Percentiles rank a stretch among this genome's conserved stretches.
These are phyloP conservation scores for Ommatoiulus sabulosus DNA, from an alignment of 2,888 invertebrate species.

Conservation along the genomic window DNA sequence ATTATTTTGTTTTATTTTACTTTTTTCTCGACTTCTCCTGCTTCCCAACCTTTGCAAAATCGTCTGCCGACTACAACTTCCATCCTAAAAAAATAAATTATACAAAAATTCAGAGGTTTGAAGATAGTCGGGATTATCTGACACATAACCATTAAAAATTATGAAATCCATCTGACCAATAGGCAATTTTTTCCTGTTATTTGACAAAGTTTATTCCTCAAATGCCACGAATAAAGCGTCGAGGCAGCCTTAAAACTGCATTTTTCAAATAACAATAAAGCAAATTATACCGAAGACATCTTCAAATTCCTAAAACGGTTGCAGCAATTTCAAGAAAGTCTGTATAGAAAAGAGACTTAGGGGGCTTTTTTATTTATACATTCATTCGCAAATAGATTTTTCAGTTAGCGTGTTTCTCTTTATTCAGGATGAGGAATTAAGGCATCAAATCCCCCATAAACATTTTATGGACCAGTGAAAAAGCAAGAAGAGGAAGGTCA, in stretches of 20 bases:
- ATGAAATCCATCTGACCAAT: background rate
- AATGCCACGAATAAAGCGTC: background rate
- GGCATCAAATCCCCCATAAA: background rate
- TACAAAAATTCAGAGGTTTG: background rate
- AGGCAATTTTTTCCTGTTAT: too few relatives aligned
- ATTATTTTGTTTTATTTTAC: conserved; percentile 23
- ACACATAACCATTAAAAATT: background rate
- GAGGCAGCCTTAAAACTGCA: background rate
- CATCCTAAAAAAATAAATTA: conserved; percentile 9
- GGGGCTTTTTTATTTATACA: background rate
- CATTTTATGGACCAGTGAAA: background rate
- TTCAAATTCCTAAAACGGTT: background rate
- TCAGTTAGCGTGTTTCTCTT: background rate
- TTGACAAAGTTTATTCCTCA: background rate
- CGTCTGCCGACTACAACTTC: conserved; percentile 39
- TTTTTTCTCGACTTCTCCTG: conserved; percentile 56
- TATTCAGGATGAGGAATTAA: background rate
- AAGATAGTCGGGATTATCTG: background rate
- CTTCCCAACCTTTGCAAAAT: conserved; percentile 56
- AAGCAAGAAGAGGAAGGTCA: background rate
- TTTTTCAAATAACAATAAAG: background rate
- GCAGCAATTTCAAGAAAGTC: background rate
- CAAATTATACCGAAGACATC: background rate
- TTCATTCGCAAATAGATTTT: background rate
- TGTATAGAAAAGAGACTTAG: background rate